Conservation (phyloP, 2,888 invertebrate genomes). For the Catocala nupta region DNA sequence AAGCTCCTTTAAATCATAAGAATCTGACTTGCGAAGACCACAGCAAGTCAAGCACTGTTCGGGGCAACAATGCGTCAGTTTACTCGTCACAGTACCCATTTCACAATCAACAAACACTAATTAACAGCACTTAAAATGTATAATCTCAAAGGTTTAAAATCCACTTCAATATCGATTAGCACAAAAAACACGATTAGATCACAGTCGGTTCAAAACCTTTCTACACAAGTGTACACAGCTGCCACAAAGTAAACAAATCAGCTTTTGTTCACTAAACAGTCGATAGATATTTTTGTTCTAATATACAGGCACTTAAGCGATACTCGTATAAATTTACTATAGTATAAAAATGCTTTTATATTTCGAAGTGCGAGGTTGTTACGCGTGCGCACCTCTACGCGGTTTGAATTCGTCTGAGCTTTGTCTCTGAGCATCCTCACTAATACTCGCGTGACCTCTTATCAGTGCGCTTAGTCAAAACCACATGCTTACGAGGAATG, state of each 20-base stretch:
- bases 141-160: conserved; percentile 37
- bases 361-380: conserved; percentile 11
- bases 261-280: conserved; percentile 59
- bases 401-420: conserved; percentile 64
- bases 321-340: neutral
- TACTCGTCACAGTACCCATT: conserved; percentile 79
- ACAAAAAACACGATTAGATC: conserved; percentile 67
- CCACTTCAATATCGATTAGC: conserved; percentile 64
- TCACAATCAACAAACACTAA: conserved; percentile 40
- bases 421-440: conserved; percentile 49
- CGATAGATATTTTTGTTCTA: conserved; percentile 24
- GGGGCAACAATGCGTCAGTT: conserved; percentile 63
- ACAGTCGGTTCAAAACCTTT: conserved; percentile 58
- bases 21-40: conserved; percentile 59
- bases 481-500: conserved; percentile 32
- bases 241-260: conserved; percentile 71
- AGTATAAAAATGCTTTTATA: neutral
- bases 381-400: conserved; percentile 70
- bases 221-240: conserved; percentile 44
- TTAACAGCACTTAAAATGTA: conserved; percentile 40
- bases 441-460: conserved; percentile 70
- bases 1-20: conserved; percentile 75
- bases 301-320: neutral
- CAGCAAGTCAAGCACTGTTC: conserved; percentile 63
- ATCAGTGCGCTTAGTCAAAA: conserved; percentile 57